A percentile compares a stretch with the other conserved stretches of the same genome.
These are phyloP conservation scores for Macrophya annulata DNA, from an alignment of 2,888 invertebrate species.

Conservation along the genomic window DNA sequence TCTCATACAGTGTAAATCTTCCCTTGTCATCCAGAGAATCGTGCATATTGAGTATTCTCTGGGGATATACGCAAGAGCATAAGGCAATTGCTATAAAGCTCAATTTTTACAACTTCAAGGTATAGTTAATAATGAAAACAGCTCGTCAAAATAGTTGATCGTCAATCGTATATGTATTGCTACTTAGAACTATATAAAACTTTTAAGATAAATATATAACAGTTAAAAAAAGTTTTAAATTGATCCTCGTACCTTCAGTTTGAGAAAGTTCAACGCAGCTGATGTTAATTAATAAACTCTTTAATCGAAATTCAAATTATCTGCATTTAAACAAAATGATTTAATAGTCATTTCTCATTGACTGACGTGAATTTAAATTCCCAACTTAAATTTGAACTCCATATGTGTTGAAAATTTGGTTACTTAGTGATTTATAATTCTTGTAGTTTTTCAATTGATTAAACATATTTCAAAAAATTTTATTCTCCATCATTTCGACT, in stretches of 20 bases:
- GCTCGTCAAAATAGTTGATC: background rate
- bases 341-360: slow-evolving; percentile 4
- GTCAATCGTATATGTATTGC: background rate
- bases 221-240: slow-evolving; percentile 22
- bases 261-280: slow-evolving; percentile 4
- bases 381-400: background rate
- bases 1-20: no score
- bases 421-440: background rate
- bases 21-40: background rate
- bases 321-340: slow-evolving; percentile 3
- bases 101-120: background rate
- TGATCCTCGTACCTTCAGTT: background rate
- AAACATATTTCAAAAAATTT: no score
- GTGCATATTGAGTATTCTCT: slow-evolving; percentile 19
- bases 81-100: background rate
- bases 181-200: background rate
- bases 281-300: slow-evolving; percentile 11
- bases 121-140: background rate
- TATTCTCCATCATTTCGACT: no score
- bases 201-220: slow-evolving; percentile 13
- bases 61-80: background rate
- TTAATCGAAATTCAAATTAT: background rate
- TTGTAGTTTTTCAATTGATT: background rate
- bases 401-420: background rate
- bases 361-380: background rate